Conservation (phyloP, 2,797 vertebrate genomes). For the Sphaeramia orbicularis region DNA sequence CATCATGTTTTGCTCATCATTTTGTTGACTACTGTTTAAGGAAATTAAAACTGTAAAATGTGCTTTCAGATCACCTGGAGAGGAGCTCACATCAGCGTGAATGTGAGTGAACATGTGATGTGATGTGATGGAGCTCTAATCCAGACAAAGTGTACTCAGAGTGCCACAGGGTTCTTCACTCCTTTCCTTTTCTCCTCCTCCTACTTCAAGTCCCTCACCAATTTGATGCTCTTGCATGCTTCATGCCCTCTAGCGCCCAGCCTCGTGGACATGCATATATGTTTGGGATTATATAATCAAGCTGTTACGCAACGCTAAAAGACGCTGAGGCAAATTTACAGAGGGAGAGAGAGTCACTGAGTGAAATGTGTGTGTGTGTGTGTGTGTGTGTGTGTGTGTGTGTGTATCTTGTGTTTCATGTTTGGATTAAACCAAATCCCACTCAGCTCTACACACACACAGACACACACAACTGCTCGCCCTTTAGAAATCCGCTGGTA, state of each 20-base stretch:
- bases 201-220: constrained; percentile 10
- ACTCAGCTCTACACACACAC: constrained; percentile 52
- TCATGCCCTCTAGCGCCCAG: constrained; percentile 66
- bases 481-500: constrained; percentile 72
- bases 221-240: constrained; percentile 64
- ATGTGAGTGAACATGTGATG: background rate
- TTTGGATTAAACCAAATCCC: constrained; percentile 81
- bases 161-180: background rate
- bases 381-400: constrained; percentile 30
- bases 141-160: constrained; percentile 2
- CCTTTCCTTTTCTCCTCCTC: constrained; percentile 8
- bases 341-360: constrained; percentile 15
- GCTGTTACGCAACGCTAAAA: constrained; percentile 77
- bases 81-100: constrained; percentile 11
- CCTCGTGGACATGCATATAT: constrained; percentile 80
- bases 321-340: constrained; percentile 53
- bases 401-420: constrained; percentile 75
- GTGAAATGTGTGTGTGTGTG: constrained; percentile 8
- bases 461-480: constrained; percentile 34
- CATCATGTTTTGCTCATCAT: background rate
- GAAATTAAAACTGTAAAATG: background rate
- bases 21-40: background rate
- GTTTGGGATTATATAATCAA: constrained; percentile 84
- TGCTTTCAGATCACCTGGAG: constrained; percentile 10
- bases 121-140: constrained; percentile 21